phyloP scores from a whole-genome alignment of 1,140 invertebrate species.

The Drosophila malerkotliana region DNA sequence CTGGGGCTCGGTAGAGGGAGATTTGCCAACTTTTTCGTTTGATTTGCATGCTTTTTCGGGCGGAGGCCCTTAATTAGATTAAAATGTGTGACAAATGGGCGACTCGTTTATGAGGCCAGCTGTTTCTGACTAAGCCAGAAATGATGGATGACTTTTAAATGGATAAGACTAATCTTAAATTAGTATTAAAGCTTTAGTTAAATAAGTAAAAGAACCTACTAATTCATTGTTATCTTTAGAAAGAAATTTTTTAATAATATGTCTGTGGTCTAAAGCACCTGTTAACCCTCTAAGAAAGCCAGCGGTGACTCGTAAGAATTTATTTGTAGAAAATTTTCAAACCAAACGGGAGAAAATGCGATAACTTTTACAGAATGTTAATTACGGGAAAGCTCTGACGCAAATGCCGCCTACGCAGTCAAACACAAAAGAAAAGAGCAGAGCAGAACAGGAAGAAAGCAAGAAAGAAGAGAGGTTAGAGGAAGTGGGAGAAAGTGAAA shows the following conservation, averaged over 20 bases:
- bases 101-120: slow-evolving; percentile 33
- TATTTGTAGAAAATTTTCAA: slow-evolving; percentile 18
- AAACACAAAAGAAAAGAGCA: not conserved
- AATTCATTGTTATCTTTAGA: slow-evolving; percentile 7
- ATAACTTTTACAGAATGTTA: slow-evolving; percentile 52
- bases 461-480: slow-evolving; percentile 1
- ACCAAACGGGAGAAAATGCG: slow-evolving; percentile 1
- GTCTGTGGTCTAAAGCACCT: slow-evolving; percentile 9
- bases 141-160: slow-evolving; percentile 45
- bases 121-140: slow-evolving; percentile 42
- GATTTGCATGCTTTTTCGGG: slow-evolving; percentile 40
- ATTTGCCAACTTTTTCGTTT: slow-evolving; percentile 52
- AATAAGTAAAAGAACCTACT: not conserved
- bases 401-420: slow-evolving; percentile 47
- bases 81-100: slow-evolving; percentile 61
- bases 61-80: slow-evolving; percentile 46
- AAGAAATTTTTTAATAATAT: slow-evolving; percentile 25
- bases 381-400: slow-evolving; percentile 55
- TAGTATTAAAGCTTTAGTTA: not conserved
- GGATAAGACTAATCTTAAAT: not conserved
- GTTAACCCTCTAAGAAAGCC: slow-evolving; percentile 20
- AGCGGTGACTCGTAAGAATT: not conserved
- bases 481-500: slow-evolving; percentile 35
- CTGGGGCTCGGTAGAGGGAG: slow-evolving; percentile 6
- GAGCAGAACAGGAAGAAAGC: not conserved